These are phyloP conservation scores for Bryconaethiops microstoma DNA, from an alignment of 2,797 vertebrate genomes.

Conservation along the genomic window DNA sequence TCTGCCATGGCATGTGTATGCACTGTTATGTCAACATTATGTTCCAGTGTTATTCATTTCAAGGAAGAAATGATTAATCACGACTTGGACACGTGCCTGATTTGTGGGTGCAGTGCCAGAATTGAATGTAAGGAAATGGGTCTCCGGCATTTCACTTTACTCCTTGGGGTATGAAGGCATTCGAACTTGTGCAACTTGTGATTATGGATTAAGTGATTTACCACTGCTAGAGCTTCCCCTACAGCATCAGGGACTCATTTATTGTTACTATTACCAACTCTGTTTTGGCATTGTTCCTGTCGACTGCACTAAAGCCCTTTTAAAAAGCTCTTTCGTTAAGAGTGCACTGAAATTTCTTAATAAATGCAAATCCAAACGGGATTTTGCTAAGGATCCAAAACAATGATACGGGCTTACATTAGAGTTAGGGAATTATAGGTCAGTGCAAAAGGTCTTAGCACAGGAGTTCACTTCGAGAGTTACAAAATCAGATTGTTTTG, in stretches of 20 bases:
- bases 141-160: constrained; percentile 26
- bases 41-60: too few species aligned
- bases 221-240: constrained; percentile 20
- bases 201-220: constrained; percentile 29
- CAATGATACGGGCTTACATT: background rate
- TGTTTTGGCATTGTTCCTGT: constrained; percentile 31
- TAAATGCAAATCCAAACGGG: constrained; percentile 10
- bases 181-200: constrained; percentile 20
- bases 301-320: constrained; percentile 20
- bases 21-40: too few species aligned
- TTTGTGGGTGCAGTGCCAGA: background rate
- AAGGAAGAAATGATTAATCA: too few species aligned
- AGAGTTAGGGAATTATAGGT: background rate
- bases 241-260: constrained; percentile 24
- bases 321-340: constrained; percentile 12
- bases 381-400: background rate
- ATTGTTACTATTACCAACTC: constrained; percentile 9
- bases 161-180: constrained; percentile 11
- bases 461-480: background rate
- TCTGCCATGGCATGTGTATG: too few species aligned
- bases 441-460: background rate
- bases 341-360: background rate
- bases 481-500: constrained; percentile 7
- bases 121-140: background rate
- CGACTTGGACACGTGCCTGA: background rate